phyloP scores from a whole-genome alignment of 2,113 vertebrate genomes.

The Cyanocitta stelleri region DNA sequence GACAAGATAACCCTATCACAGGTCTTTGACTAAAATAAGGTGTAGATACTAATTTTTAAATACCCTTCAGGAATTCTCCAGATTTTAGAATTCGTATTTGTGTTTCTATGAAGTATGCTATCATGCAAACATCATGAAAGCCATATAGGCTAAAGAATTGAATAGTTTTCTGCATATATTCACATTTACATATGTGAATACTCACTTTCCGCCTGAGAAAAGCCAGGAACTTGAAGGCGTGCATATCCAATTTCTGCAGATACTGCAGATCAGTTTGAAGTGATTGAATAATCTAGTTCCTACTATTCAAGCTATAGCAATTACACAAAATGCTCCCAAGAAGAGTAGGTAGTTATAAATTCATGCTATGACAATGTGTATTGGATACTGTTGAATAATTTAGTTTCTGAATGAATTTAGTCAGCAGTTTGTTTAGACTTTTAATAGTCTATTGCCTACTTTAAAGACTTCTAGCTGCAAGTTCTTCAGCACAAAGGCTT shows the following conservation, averaged over 20 bases:
- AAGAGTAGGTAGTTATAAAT: not conserved
- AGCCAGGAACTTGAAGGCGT: not conserved
- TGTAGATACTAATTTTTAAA: not conserved
- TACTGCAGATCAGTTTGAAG: not conserved
- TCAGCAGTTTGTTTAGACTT: slow-evolving; percentile 40
- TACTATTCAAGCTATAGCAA: not conserved
- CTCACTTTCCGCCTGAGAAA: not conserved
- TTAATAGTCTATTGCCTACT: slow-evolving; percentile 6
- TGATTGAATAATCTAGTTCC: slow-evolving; percentile 1
- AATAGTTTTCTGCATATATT: not conserved
- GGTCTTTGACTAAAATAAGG: not conserved
- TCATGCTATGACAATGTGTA: slow-evolving; percentile 12
- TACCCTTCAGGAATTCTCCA: not conserved
- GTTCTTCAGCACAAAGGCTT: not conserved
- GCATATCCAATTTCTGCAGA: not conserved
- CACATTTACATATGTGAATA: not conserved
- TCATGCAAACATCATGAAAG: not conserved
- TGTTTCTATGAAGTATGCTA: not conserved
- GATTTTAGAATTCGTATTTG: not conserved
- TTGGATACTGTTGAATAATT: slow-evolving; percentile 41
- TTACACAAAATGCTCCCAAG: slow-evolving; percentile 11
- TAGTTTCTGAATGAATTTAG: slow-evolving; percentile 23
- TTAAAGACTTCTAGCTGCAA: not conserved
- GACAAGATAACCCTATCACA: not conserved
- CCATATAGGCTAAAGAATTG: not conserved